A percentile compares a stretch with the other conserved stretches of the same genome.
These are phyloP conservation scores for Ianthella basta DNA, from an alignment of 37 sponge, comb jelly and placozoan species.

Conservation along the genomic window DNA sequence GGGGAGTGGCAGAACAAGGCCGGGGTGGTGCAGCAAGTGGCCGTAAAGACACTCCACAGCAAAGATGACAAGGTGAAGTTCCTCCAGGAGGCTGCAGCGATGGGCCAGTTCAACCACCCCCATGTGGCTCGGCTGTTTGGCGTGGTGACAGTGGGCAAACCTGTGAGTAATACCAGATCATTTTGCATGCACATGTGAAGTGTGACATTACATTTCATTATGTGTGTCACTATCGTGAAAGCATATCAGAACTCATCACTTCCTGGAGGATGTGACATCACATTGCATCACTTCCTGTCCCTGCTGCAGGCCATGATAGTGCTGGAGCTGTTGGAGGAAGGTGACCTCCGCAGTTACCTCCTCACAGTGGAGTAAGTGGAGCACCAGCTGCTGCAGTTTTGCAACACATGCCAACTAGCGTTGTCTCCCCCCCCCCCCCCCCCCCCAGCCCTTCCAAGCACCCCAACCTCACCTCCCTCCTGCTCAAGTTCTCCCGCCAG, in stretches of 20 bases:
- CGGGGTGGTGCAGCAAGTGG: constrained; percentile 18
- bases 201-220: too few species aligned
- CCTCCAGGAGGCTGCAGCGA: constrained; percentile 37
- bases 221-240: too few species aligned
- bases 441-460: not conserved
- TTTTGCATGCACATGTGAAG: too few species aligned
- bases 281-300: too few species aligned
- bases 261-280: too few species aligned
- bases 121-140: constrained; percentile 28
- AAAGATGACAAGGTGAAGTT: constrained; percentile 29
- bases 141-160: constrained; percentile 27
- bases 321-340: constrained; percentile 11
- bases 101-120: constrained; percentile 43
- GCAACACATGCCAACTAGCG: too few species aligned
- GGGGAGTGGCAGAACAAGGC: constrained; percentile 15
- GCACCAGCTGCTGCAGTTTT: too few species aligned
- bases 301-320: constrained; percentile 4
- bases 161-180: constrained; percentile 24
- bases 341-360: constrained; percentile 17
- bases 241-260: too few species aligned
- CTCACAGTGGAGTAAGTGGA: constrained; percentile 8
- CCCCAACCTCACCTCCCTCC: not conserved
- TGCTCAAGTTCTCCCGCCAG: constrained; percentile 10
- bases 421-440: not conserved
- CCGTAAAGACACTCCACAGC: constrained; percentile 26